Evolutionary conservation across 2,888 invertebrate genomes (phyloP), one percentile per base, ranked within the genome.

Genomic region (Apodemia duryi): DNA sequence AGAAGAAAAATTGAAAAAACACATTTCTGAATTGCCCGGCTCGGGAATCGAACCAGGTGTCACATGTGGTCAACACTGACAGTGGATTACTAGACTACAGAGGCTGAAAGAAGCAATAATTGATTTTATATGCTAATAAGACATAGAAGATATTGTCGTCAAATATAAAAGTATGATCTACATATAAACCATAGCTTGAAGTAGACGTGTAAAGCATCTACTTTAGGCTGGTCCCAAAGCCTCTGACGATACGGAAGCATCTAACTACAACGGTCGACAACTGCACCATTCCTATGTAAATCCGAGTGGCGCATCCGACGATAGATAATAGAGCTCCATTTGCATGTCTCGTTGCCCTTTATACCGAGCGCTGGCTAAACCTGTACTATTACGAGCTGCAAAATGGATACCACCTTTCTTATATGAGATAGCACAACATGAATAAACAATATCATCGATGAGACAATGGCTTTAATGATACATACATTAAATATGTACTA

Each of bases 241-340:
- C 74, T 70, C 68, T 63, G 61, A 65, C 65, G 71, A 70, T 76
- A 75, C 80, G 85, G 84, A 83, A 83, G 78, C 81, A 72, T 74
- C 79, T 84, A 85, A 86, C 86, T 86, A 81, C 84, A 78, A 74
- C 78, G 76, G 79, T 78, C 77, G 77, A 76, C 73, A 79, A 75
- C 77, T 81, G 71, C 75, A 75, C 86, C 81, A 89, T 90, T 90
- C 83, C 89, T 90, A 90, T 91, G 91, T 88, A 85, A 91, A 91
- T 91, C 81, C 75, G 75, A 69, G 69, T 70, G 77, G 76, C 77
- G 83, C 83, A 85, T 83, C 81, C 84, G 81, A 81, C 80, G 79
- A 73, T 77, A 80, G 82, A 86, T 88, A 89, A 86, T 88, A 81
- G 80, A 80, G 80, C 76, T 72, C 80, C 82, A 90, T 91, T 88